Evolutionary conservation across 2,113 vertebrate species (phyloP).

Genomic region (Passer domesticus): DNA sequence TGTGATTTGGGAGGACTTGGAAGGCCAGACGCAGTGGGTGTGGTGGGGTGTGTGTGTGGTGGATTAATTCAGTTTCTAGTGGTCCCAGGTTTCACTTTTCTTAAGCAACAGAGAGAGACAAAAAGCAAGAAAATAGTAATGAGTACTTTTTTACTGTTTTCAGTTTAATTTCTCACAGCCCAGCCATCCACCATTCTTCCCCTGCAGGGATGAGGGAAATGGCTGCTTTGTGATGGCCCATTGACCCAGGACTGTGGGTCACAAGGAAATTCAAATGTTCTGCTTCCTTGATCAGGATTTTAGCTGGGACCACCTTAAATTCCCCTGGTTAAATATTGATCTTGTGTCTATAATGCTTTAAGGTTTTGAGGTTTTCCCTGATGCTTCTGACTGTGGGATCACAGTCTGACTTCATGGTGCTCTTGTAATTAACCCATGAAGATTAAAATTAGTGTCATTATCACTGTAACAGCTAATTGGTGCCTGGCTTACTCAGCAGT

Average conservation of each 20-base stretch:
- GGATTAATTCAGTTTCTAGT: background rate
- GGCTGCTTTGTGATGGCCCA: background rate
- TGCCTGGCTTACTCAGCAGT: conserved; percentile 28
- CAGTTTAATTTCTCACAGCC: background rate
- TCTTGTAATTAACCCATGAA: conserved; percentile 51
- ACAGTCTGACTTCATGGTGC: background rate
- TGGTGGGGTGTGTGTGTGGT: too few species aligned
- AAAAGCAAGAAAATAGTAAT: background rate
- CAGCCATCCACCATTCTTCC: background rate
- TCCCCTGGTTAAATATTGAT: background rate
- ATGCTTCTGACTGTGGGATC: background rate
- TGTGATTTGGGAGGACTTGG: background rate
- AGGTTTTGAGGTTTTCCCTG: background rate
- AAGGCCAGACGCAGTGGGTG: background rate
- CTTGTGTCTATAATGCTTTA: background rate
- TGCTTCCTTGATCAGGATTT: background rate
- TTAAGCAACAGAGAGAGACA: background rate
- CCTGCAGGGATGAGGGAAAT: background rate
- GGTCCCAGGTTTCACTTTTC: background rate
- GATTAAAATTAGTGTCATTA: conserved; percentile 56
- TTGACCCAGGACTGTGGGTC: background rate
- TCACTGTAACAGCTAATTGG: conserved; percentile 41
- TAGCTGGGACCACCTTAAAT: background rate
- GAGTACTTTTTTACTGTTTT: background rate
- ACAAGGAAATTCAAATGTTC: background rate